Evolutionary conservation across 2,797 vertebrate species (phyloP).

Genomic region (Eleutherodactylus coqui): DNA sequence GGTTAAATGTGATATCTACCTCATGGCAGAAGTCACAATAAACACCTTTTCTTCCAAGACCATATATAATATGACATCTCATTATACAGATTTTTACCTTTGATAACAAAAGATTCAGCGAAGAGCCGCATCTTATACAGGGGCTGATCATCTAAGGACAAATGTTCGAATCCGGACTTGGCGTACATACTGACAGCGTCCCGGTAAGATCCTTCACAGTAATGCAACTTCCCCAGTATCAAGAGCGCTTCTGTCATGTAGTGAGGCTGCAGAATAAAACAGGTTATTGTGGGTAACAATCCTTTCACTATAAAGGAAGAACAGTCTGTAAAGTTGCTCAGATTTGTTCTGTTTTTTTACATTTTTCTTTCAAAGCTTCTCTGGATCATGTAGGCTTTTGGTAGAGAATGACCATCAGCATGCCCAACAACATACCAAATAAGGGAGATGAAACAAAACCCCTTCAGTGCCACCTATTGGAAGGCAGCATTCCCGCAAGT

Average conservation of each 20-base stretch:
- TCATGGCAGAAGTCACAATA: neutral
- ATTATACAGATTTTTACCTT: slow-evolving; percentile 80
- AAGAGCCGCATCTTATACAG: slow-evolving; percentile 90
- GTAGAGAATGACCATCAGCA: neutral
- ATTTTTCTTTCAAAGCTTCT: too few species aligned
- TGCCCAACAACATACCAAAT: too few species aligned
- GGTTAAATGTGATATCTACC: neutral
- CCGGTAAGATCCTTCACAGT: slow-evolving; percentile 88
- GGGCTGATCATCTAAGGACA: slow-evolving; percentile 84
- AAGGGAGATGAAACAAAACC: too few species aligned
- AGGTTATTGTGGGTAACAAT: neutral
- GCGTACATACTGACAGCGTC: slow-evolving; percentile 97
- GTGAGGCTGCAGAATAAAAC: slow-evolving; percentile 78
- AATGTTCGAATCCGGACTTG: slow-evolving; percentile 87
- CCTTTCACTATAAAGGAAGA: too few species aligned
- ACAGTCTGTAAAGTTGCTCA: neutral
- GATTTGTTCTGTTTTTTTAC: neutral
- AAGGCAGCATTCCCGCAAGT: too few species aligned
- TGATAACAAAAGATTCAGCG: slow-evolving; percentile 92
- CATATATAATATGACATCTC: neutral
- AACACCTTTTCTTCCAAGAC: too few species aligned
- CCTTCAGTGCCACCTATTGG: too few species aligned
- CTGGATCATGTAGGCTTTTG: neutral
- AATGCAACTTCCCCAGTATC: slow-evolving; percentile 93
- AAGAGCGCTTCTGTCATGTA: slow-evolving; percentile 91